Evolutionary conservation across 2,888 invertebrate genomes (phyloP).

Genomic region (Heliconius erato): DNA sequence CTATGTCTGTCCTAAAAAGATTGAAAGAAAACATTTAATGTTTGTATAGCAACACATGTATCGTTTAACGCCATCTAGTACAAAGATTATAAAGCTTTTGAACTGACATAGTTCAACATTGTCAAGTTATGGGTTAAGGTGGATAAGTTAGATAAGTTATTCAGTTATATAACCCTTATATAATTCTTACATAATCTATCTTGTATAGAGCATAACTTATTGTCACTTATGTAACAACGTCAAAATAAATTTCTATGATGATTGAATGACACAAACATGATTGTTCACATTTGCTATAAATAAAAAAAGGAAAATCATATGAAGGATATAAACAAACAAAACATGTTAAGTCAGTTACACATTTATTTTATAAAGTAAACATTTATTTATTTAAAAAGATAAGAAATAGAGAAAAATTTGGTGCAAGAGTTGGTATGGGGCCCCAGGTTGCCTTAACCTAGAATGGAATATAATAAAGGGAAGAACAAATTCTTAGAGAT

Average conservation of each 20-base stretch:
- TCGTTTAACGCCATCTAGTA: conserved; percentile 41
- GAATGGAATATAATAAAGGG: conserved; percentile 55
- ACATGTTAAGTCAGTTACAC: conserved; percentile 44
- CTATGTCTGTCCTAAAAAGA: not conserved
- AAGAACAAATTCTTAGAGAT: conserved; percentile 39
- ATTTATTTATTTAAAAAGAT: conserved; percentile 54
- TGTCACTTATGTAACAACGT: conserved; percentile 20
- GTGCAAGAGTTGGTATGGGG: conserved; percentile 78
- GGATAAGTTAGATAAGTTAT: conserved; percentile 21
- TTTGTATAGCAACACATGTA: not conserved
- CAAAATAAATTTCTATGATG: conserved; percentile 13
- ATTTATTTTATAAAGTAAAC: conserved; percentile 54
- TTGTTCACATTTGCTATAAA: not conserved
- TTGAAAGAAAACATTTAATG: not conserved
- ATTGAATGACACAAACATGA: not conserved
- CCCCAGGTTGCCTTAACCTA: conserved; percentile 71
- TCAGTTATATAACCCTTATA: conserved; percentile 39
- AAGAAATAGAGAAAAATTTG: conserved; percentile 62
- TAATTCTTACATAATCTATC: conserved; percentile 39
- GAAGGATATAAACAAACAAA: conserved; percentile 19
- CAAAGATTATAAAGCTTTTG: conserved; percentile 7
- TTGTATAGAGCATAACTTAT: conserved; percentile 32
- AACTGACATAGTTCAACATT: conserved; percentile 18
- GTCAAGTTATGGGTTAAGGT: conserved; percentile 42
- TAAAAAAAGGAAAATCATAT: not conserved